A percentile compares a stretch with the other conserved stretches of the same genome.
Evolutionary conservation across 2,888 invertebrate genomes (phyloP).

Genomic region (Omphaloscelis lunosa): DNA sequence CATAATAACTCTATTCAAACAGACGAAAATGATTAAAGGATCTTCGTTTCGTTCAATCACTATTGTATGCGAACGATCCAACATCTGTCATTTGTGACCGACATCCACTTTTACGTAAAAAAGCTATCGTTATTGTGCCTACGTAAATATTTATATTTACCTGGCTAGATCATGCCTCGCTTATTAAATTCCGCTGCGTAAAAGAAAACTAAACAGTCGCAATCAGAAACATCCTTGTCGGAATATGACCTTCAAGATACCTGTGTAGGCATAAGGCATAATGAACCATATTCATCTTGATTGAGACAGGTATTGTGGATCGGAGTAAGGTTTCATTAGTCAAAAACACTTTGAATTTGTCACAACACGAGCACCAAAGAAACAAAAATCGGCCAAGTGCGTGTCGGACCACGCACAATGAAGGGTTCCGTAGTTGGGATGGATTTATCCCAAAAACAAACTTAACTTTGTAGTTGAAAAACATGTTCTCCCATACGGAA

Average conservation of each 20-base stretch:
- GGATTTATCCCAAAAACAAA: no score
- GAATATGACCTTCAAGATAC: conserved; percentile 11
- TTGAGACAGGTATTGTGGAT: neutral
- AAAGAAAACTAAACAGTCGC: conserved; percentile 28
- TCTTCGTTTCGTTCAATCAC: neutral
- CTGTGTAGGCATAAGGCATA: neutral
- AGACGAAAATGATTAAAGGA: neutral
- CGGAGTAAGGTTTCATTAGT: neutral
- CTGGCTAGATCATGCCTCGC: neutral
- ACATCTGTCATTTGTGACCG: conserved; percentile 26
- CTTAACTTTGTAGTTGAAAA: no score
- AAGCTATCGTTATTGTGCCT: conserved; percentile 19
- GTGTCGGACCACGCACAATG: no score
- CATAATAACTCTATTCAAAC: conserved; percentile 4
- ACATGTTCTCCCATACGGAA: no score
- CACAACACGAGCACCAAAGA: neutral
- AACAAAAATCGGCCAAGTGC: neutral
- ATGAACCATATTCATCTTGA: neutral
- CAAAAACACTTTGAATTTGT: neutral
- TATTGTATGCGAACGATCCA: neutral
- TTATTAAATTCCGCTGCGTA: conserved; percentile 15
- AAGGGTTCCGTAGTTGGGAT: no score
- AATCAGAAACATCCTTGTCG: conserved; percentile 14
- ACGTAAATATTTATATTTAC: conserved; percentile 29
- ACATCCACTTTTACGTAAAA: conserved; percentile 4